Base-by-base conservation (phyloP, 2,888 invertebrate species). In the Erpobdella octoculata region DNA sequence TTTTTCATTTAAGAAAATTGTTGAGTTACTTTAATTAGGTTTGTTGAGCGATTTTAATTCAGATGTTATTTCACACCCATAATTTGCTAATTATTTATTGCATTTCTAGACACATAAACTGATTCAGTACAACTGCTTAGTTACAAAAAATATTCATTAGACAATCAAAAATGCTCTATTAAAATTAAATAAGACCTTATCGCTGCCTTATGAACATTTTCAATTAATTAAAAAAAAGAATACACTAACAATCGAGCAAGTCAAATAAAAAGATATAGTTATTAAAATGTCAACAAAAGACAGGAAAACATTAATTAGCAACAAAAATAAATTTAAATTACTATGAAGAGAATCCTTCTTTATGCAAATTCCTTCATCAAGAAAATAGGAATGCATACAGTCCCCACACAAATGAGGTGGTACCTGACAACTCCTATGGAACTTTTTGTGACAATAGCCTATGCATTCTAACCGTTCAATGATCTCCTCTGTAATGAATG, bases 391-490 rank as follows among this genome's bases (percentile, higher is more conserved):
- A 2, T 21, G 48, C 48, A 65, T 36, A 31, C 71, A 71, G 31
- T 66, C 62, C 18, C 71, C 71, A 65, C 71, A 71, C 12, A 31
- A 8, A 15, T 48, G 41, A 5, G 71, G 71, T 12, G 62, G 46
- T 31, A 46, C 33, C 1, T 31, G n/a, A 37, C 71, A 71, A 18
- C 36, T 37, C 53, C 71, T 64, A 35, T 53, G 21, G 36, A 35
- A 65, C n/a, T n/a, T 71, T n/a, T 28, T 18, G 25, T 58, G 64
- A 53, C 71, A 71, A 31, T 48, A 25, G 21, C 65, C 18, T 9
- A 71, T 64, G 64, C 71, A 71, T 31, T 71, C 65, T 37, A 71
- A 33, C 36, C 38, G 41, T 38, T 36, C 71, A 25, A 65, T n/a
- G 18, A 69, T 58, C 33, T 69, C 69, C n/a, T 69, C 69, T 69